Evolutionary conservation across 1,140 invertebrate species (phyloP).

Genomic region (Apis florea): DNA sequence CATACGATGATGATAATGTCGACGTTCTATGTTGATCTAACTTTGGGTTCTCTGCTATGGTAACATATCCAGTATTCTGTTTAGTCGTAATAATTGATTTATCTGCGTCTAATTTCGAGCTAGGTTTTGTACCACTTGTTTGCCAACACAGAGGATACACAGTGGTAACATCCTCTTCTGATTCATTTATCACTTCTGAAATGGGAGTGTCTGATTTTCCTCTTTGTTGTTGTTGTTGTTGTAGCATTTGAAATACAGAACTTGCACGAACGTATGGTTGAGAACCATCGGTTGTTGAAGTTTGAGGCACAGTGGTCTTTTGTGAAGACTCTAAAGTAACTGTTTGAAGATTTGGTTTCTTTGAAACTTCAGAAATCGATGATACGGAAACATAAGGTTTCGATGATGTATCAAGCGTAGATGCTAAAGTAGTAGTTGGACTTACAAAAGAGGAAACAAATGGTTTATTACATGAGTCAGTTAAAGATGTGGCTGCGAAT

Average conservation of each 20-base stretch:
- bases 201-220: slow-evolving; percentile 21
- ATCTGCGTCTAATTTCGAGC: slow-evolving; percentile 5
- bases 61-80: slow-evolving; percentile 61
- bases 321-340: slow-evolving; percentile 4
- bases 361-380: slow-evolving; percentile 64
- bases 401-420: slow-evolving; percentile 36
- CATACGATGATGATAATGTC: slow-evolving; percentile 45
- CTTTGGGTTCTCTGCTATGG: slow-evolving; percentile 59
- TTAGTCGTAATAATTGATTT: slow-evolving; percentile 22
- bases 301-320: slow-evolving; percentile 1
- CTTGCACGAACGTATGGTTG: slow-evolving; percentile 65
- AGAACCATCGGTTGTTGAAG: slow-evolving; percentile 18
- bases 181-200: slow-evolving; percentile 53
- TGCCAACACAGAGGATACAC: slow-evolving; percentile 56
- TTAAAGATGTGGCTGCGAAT: slow-evolving; percentile 48
- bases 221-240: slow-evolving; percentile 63
- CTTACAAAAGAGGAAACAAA: slow-evolving; percentile 57
- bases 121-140: slow-evolving; percentile 17
- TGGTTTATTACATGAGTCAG: slow-evolving; percentile 56
- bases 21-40: slow-evolving; percentile 36
- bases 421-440: slow-evolving; percentile 31
- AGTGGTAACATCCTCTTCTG: slow-evolving; percentile 18
- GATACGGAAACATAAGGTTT: slow-evolving; percentile 72
- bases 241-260: slow-evolving; percentile 65
- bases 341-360: slow-evolving; percentile 10